These are phyloP conservation scores for Cremastobaeus sp. DNA, from an alignment of 2,888 invertebrate species.

Conservation along the genomic window DNA sequence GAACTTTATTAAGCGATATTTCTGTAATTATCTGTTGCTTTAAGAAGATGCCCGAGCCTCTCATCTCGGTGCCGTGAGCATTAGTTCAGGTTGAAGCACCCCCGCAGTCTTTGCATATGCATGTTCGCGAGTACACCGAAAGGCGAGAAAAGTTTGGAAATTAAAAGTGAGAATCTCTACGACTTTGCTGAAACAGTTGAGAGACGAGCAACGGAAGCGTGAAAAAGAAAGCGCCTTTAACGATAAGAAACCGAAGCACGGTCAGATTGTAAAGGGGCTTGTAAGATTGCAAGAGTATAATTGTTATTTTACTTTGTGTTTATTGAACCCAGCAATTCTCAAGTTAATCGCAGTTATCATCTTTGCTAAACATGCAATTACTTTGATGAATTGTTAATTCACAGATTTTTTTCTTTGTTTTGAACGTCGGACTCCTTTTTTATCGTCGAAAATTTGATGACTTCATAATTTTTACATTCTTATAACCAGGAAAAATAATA, in stretches of 20 bases:
- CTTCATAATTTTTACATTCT: too few species aligned
- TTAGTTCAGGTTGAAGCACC: conserved; percentile 62
- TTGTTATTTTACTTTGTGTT: conserved; percentile 67
- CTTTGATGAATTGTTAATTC: too few species aligned
- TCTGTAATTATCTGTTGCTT: conserved; percentile 75
- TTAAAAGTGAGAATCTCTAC: conserved; percentile 56
- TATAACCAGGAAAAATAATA: too few species aligned
- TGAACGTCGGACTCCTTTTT: too few species aligned
- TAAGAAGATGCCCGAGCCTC: conserved; percentile 23
- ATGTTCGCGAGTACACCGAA: conserved; percentile 10
- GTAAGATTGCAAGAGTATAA: conserved; percentile 61
- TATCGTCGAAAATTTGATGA: too few species aligned
- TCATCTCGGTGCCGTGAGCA: conserved; percentile 68
- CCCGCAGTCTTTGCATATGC: conserved; percentile 44
- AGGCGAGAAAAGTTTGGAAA: conserved; percentile 60
- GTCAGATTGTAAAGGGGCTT: conserved; percentile 55
- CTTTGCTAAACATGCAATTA: too few species aligned
- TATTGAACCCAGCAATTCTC: conserved; percentile 63
- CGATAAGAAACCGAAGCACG: conserved; percentile 46
- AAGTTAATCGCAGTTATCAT: conserved; percentile 58
- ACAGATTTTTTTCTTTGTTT: too few species aligned
- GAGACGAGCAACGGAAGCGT: background rate
- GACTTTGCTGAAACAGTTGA: too few species aligned
- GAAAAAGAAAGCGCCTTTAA: conserved; percentile 7
- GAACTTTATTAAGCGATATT: conserved; percentile 77